Base-by-base conservation (phyloP, 2,797 vertebrate genomes). In the Phaenicophaeus curvirostris region DNA sequence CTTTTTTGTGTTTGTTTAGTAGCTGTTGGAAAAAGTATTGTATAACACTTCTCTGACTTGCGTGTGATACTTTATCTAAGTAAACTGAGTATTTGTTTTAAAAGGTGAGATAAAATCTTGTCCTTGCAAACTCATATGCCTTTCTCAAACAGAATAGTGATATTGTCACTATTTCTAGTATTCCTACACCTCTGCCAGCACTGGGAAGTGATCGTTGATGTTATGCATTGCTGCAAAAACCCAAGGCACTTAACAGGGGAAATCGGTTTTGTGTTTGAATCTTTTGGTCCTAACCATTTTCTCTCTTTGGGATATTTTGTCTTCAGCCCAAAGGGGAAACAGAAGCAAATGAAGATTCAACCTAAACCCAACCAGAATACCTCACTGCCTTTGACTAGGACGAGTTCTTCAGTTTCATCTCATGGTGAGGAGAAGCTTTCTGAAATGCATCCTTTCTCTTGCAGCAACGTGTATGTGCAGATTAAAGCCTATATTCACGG, bases 301-400 rank as follows among this genome's bases (percentile, higher is more conserved):
- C 6, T 72, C 27, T 79, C 37, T 82, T 67, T 21, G 73, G 80
- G n/a, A 8, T 96, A 25, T 94, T 96, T 96, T 90, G 39, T 68
- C 91, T 97, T 30, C 93, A 99, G 99, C 92, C 98, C 98, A 39
- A 99, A 99, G 98, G 98, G 98, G 92, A 99, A 99, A 96, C 98
- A 99, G 96, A 99, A 99, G 96, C 98, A 98, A 97, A 97, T 97
- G 95, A 99, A 98, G 97, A 97, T 97, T 87, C 97, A 97, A 41
- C 98, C 98, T 75, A 99, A 99, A 98, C 97, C 96, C 80, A 97
- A 97, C 94, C 96, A 97, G 95, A 99, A 98, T 98, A 98, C 98
- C 95, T 98, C 98, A 95, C 97, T 98, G 95, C 98, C 98, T 96
- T 97, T 98, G 95, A 96, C 97, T 51, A 98, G 98, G 96, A 98